phyloP scores from a whole-genome alignment of 2,888 invertebrate genomes.

The Cephus sareptanus region DNA sequence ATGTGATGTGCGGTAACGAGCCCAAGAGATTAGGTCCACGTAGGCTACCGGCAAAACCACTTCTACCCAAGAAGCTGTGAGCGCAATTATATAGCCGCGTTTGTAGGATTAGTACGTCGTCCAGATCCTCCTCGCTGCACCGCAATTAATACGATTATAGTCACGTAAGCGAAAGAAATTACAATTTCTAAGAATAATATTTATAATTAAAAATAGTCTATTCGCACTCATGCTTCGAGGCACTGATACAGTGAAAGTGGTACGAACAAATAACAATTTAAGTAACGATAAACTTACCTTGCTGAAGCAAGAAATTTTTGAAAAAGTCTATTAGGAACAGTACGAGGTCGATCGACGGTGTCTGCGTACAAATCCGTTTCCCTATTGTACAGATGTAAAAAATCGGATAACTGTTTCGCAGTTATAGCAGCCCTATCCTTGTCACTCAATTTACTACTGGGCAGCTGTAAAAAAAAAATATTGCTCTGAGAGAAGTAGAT shows the following conservation, averaged over 20 bases:
- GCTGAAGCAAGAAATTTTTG: constrained; percentile 73
- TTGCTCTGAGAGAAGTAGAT: not conserved
- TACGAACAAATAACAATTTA: not conserved
- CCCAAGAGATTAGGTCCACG: constrained; percentile 60
- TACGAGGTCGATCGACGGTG: constrained; percentile 74
- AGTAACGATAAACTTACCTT: constrained; percentile 60
- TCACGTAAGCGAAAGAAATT: not conserved
- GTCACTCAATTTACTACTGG: constrained; percentile 77
- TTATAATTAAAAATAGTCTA: not conserved
- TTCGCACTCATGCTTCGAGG: not conserved
- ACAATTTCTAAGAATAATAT: constrained; percentile 1
- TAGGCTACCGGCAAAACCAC: constrained; percentile 64
- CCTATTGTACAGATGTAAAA: constrained; percentile 83
- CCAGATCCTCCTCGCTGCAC: constrained; percentile 77
- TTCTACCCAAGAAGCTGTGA: constrained; percentile 72
- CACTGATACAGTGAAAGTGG: not conserved
- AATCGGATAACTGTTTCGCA: constrained; percentile 86
- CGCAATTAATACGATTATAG: constrained; percentile 5
- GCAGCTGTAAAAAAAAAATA: constrained; percentile 68
- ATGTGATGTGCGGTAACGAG: constrained; percentile 62
- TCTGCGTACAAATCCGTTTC: constrained; percentile 85
- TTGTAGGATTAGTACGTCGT: constrained; percentile 76
- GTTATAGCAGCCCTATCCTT: constrained; percentile 87
- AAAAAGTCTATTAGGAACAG: constrained; percentile 70
- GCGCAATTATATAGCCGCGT: constrained; percentile 72